These are phyloP conservation scores for Brachionus sp. DNA, from an alignment of 1,140 invertebrate species.

Conservation along the genomic window DNA sequence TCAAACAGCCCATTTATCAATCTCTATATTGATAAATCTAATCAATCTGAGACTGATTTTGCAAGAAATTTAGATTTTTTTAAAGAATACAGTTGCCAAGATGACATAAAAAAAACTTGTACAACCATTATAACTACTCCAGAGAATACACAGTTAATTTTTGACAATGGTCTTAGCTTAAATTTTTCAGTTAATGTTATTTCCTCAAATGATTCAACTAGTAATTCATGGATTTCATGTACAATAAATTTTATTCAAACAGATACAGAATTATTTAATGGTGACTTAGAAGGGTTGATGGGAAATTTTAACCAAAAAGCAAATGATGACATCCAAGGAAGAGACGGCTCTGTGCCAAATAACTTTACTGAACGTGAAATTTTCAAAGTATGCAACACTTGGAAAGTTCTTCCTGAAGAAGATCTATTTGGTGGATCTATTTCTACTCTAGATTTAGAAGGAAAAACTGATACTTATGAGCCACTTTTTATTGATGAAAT, in stretches of 20 bases:
- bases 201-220: neutral
- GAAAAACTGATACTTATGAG: neutral
- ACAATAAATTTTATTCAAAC: neutral
- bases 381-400: neutral
- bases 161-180: constrained; percentile 19
- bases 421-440: neutral
- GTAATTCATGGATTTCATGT: constrained; percentile 1
- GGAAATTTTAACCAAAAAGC: constrained; percentile 23
- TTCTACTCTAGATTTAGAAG: neutral
- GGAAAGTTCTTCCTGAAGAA: neutral
- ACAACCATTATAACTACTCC: neutral
- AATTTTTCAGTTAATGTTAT: neutral
- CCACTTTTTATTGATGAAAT: constrained; percentile 29
- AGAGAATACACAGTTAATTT: neutral
- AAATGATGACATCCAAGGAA: neutral
- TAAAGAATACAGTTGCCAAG: neutral
- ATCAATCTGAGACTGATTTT: neutral
- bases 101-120: neutral
- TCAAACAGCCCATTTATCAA: neutral
- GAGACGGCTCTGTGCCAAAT: neutral
- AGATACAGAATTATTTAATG: neutral
- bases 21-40: neutral
- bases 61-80: neutral
- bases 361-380: neutral
- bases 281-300: constrained; percentile 12